Evolutionary conservation across 2,797 vertebrate species (phyloP).

Genomic region (Antennarius maculatus): DNA sequence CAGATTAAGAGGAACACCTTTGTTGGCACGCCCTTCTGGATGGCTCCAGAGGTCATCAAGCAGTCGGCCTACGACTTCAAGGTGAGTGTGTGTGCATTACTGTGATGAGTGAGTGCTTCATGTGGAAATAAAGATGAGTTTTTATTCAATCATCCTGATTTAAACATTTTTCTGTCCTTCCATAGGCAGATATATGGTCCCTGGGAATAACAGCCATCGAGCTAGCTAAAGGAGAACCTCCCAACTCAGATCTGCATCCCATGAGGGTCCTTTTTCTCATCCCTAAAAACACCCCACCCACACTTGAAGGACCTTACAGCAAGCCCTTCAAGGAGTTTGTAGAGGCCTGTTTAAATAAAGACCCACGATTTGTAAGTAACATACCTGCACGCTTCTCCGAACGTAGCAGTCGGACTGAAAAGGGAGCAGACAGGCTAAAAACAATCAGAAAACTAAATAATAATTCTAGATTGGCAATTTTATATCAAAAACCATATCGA

Average conservation of each 20-base stretch:
- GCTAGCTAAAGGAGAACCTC: conserved; percentile 96
- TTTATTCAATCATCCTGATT: background rate
- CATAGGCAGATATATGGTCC: conserved; percentile 98
- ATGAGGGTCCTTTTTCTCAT: conserved; percentile 99
- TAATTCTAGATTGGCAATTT: background rate
- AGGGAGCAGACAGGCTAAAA: conserved; percentile 14
- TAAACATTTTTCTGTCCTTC: background rate
- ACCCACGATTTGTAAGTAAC: conserved; percentile 94
- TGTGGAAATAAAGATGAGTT: background rate
- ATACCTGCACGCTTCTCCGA: background rate
- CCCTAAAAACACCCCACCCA: conserved; percentile 97
- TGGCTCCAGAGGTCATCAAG: conserved; percentile 99
- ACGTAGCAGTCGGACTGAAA: background rate
- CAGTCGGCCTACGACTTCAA: conserved; percentile 99
- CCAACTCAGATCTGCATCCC: conserved; percentile 97
- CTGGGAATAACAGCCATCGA: conserved; percentile 99
- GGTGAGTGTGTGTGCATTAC: conserved; percentile 73
- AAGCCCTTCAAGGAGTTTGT: conserved; percentile 99
- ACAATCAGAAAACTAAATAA: conserved; percentile 14
- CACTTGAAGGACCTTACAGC: conserved; percentile 95
- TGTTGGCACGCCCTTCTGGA: conserved; percentile 98
- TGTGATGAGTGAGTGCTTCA: conserved; percentile 8
- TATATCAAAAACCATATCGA: background rate
- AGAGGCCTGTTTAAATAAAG: conserved; percentile 98
- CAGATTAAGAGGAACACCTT: conserved; percentile 99